Conservation (phyloP, 2,797 vertebrate genomes). For the Leptatherina wallacei region DNA sequence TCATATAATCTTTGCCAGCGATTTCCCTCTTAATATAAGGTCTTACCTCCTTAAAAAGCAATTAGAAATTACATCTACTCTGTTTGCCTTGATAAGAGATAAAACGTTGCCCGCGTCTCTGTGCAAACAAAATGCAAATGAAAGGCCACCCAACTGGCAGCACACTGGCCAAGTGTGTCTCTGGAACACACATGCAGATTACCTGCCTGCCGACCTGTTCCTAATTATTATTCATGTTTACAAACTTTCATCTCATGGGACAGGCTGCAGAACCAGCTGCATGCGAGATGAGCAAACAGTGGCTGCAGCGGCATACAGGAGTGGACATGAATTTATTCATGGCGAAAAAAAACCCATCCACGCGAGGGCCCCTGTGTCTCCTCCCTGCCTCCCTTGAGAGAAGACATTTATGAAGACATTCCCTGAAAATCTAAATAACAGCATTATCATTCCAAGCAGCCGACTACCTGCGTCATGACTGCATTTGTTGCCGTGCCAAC, state of each 20-base stretch:
- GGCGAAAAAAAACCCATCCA: conserved; percentile 62
- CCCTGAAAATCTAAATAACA: conserved; percentile 77
- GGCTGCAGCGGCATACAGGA: conserved; percentile 60
- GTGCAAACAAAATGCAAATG: conserved; percentile 79
- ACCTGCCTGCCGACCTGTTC: conserved; percentile 81
- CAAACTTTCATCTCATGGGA: conserved; percentile 86
- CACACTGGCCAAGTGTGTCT: conserved; percentile 46
- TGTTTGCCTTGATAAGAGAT: conserved; percentile 75
- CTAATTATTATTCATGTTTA: conserved; percentile 90
- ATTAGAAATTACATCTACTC: conserved; percentile 71
- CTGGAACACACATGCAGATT: conserved; percentile 80
- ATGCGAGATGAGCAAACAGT: conserved; percentile 81
- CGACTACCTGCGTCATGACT: conserved; percentile 69
- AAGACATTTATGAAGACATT: conserved; percentile 86
- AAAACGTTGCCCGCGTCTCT: conserved; percentile 66
- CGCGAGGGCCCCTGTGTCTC: conserved; percentile 46
- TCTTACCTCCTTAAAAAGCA: conserved; percentile 73
- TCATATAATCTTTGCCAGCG: conserved; percentile 47
- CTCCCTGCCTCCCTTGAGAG: conserved; percentile 69
- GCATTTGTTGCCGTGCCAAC: conserved; percentile 63
- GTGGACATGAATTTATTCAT: conserved; percentile 86
- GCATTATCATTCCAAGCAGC: conserved; percentile 78
- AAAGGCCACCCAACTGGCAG: conserved; percentile 60
- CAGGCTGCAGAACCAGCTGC: conserved; percentile 65
- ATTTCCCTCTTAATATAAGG: conserved; percentile 40